A percentile compares a stretch with the other conserved stretches of the same genome.
phyloP scores from a whole-genome alignment of 2,888 invertebrate genomes.

The Reticulitermes lucifugus region DNA sequence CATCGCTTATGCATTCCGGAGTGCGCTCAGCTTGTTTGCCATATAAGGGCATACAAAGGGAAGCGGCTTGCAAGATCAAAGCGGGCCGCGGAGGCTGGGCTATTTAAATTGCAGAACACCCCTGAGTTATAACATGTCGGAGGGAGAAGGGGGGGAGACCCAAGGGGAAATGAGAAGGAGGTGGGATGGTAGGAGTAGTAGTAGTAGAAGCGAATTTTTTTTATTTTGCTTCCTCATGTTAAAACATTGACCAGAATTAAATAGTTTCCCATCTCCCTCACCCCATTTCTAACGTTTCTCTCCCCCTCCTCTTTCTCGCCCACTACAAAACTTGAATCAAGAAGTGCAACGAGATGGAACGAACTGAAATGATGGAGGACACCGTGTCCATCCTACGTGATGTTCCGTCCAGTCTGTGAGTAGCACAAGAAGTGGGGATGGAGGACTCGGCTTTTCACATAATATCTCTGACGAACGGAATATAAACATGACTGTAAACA shows the following conservation, averaged over 20 bases:
- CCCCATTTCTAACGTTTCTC: slow-evolving; percentile 23
- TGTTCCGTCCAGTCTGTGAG: neutral
- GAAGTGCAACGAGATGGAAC: slow-evolving; percentile 30
- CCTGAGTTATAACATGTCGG: slow-evolving; percentile 50
- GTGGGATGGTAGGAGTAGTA: slow-evolving; percentile 33
- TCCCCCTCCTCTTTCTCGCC: slow-evolving; percentile 31
- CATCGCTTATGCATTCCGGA: slow-evolving; percentile 55
- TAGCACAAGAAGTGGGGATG: neutral
- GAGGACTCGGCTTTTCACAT: neutral
- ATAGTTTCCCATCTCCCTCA: slow-evolving; percentile 45
- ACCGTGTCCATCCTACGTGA: slow-evolving; percentile 3
- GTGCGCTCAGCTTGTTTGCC: slow-evolving; percentile 53
- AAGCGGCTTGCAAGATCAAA: slow-evolving; percentile 52
- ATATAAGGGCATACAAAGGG: slow-evolving; percentile 54
- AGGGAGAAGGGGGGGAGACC: slow-evolving; percentile 35
- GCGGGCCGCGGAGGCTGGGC: slow-evolving; percentile 50
- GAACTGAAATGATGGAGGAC: slow-evolving; percentile 18
- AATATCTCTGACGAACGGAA: neutral
- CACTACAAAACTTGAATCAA: slow-evolving; percentile 40
- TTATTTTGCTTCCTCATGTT: slow-evolving; percentile 56
- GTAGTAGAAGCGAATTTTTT: slow-evolving; percentile 46
- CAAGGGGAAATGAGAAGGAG: slow-evolving; percentile 37
- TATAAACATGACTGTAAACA: slow-evolving; percentile 23
- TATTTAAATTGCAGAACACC: slow-evolving; percentile 57
- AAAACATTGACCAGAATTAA: slow-evolving; percentile 59